These are phyloP conservation scores for Drosophila rhopaloa DNA, from an alignment of 1,140 invertebrate species.

Conservation along the genomic window DNA sequence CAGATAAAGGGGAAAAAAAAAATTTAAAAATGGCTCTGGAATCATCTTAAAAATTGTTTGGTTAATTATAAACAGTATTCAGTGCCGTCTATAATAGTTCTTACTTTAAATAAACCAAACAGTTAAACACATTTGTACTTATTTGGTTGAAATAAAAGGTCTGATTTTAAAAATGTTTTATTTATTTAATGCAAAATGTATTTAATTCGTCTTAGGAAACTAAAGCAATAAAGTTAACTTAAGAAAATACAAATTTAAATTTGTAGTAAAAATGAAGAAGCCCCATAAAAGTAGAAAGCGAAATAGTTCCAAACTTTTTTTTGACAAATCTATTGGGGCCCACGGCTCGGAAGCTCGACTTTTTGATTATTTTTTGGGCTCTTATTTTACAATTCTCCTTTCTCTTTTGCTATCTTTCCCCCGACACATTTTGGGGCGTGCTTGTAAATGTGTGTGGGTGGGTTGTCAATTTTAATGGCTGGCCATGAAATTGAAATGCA, in stretches of 20 bases:
- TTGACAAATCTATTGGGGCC: background rate
- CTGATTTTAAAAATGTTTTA: too few relatives aligned
- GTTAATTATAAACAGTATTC: too few relatives aligned
- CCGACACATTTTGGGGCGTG: conserved; percentile 45
- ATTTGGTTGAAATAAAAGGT: too few relatives aligned
- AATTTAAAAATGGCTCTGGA: too few relatives aligned
- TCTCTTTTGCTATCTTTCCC: conserved; percentile 16
- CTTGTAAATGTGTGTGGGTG: conserved; percentile 15
- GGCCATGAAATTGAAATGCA: conserved; percentile 80
- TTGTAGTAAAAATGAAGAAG: too few relatives aligned
- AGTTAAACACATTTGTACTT: too few relatives aligned
- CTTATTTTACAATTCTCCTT: conserved; percentile 14
- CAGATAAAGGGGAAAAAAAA: background rate
- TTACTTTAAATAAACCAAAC: too few relatives aligned
- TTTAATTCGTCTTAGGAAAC: too few relatives aligned
- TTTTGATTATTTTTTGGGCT: conserved; percentile 10
- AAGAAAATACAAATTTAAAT: background rate
- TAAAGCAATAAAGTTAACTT: background rate
- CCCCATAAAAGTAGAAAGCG: background rate
- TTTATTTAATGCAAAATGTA: background rate
- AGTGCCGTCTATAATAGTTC: too few relatives aligned
- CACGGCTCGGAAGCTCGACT: background rate
- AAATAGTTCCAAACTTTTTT: conserved; percentile 9
- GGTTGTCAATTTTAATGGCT: conserved; percentile 75
- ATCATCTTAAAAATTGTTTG: too few relatives aligned